Conservation (phyloP, 2,113 vertebrate genomes). For the Phycodurus eques region DNA sequence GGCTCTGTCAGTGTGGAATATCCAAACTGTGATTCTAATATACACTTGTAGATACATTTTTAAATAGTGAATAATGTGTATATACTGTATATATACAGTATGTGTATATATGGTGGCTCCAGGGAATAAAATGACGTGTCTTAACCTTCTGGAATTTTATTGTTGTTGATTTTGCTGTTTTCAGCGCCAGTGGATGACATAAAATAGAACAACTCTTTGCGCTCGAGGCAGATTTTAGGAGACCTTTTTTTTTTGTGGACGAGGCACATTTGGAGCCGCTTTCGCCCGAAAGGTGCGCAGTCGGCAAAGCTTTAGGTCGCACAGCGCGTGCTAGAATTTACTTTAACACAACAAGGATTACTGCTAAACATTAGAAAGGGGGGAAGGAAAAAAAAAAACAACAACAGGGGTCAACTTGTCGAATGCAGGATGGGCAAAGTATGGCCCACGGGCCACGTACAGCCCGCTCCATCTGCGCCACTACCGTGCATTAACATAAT, state of each 20-base stretch:
- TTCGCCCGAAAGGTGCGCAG: constrained; percentile 13
- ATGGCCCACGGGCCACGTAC: too few species aligned
- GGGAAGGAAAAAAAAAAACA: too few species aligned
- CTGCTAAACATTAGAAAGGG: not conserved
- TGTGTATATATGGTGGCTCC: constrained; percentile 47
- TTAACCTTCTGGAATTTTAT: not conserved
- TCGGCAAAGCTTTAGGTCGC: constrained; percentile 48
- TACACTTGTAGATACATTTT: constrained; percentile 73
- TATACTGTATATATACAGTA: not conserved
- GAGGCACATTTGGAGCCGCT: constrained; percentile 14
- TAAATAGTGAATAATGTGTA: constrained; percentile 62
- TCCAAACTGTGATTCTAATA: constrained; percentile 72
- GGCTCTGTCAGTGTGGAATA: constrained; percentile 50
- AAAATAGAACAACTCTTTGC: not conserved
- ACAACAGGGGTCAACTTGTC: too few species aligned
- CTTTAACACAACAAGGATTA: not conserved
- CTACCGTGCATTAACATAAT: too few species aligned
- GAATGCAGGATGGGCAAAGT: too few species aligned
- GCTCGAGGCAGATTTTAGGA: too few species aligned
- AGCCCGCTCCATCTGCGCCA: too few species aligned
- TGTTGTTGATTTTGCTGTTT: not conserved
- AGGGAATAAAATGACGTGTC: constrained; percentile 65
- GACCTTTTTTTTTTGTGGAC: not conserved
- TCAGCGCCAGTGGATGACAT: not conserved
- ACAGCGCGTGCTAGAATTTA: not conserved